Percentiles rank a stretch among this genome's conserved stretches.
phyloP scores from a whole-genome alignment of 2,888 invertebrate genomes.

The Calameuta filiformis region DNA sequence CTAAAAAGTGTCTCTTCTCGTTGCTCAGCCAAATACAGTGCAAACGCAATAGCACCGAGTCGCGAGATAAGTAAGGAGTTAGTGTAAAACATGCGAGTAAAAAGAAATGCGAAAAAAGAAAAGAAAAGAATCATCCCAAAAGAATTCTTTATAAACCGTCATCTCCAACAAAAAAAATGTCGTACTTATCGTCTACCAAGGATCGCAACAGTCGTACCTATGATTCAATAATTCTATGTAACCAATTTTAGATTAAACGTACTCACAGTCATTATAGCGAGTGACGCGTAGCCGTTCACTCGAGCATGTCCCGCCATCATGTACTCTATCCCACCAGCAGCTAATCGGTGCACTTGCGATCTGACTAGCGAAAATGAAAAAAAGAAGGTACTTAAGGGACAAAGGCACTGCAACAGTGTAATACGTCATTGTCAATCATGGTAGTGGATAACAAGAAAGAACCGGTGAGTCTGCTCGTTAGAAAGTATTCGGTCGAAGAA shows the following conservation, averaged over 20 bases:
- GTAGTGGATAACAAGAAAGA: background rate
- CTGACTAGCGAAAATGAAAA: background rate
- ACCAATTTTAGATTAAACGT: slow-evolving; percentile 37
- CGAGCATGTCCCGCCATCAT: background rate
- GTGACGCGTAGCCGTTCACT: background rate
- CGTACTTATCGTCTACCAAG: slow-evolving; percentile 57
- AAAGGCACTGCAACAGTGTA: background rate
- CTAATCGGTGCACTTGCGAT: background rate
- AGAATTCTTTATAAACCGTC: background rate
- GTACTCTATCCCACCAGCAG: background rate
- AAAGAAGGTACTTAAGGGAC: background rate
- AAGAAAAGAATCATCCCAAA: background rate
- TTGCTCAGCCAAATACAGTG: background rate
- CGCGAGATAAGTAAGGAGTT: background rate
- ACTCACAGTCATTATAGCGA: slow-evolving; percentile 30
- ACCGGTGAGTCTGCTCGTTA: background rate
- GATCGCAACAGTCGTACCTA: slow-evolving; percentile 57
- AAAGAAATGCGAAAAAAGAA: background rate
- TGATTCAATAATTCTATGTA: slow-evolving; percentile 54
- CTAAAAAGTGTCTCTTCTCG: background rate
- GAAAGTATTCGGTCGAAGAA: background rate
- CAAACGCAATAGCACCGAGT: background rate
- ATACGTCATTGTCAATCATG: background rate
- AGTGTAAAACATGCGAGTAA: background rate
- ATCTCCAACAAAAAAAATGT: slow-evolving; percentile 29